phyloP scores from a whole-genome alignment of 1,140 invertebrate species.

The Gyrodactylus bullatarudis region DNA sequence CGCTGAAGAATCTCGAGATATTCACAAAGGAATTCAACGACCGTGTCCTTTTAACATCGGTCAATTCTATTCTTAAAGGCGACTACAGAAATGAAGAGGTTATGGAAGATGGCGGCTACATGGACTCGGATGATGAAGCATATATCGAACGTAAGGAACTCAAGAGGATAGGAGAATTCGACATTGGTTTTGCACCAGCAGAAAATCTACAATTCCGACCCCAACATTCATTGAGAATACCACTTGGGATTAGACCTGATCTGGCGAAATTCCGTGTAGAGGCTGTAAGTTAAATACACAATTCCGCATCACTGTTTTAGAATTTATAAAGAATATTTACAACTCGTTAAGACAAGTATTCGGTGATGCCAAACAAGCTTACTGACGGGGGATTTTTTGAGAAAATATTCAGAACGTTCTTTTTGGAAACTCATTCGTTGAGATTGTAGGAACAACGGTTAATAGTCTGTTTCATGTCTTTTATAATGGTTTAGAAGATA shows the following conservation, averaged over 20 bases:
- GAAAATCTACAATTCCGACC: background rate
- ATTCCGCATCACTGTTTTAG: too few species aligned
- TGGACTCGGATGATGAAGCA: background rate
- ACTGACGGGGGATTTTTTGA: too few species aligned
- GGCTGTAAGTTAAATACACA: background rate
- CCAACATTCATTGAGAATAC: background rate
- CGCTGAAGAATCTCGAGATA: background rate
- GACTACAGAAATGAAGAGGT: background rate
- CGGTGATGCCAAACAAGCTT: too few species aligned
- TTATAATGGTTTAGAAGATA: too few species aligned
- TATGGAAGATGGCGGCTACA: too few species aligned
- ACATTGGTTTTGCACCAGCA: background rate
- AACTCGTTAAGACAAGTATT: too few species aligned
- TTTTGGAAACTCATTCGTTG: too few species aligned
- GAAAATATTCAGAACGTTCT: too few species aligned
- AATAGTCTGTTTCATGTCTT: too few species aligned
- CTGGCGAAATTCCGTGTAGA: background rate
- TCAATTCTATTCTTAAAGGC: background rate
- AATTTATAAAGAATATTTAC: too few species aligned
- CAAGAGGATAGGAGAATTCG: background rate
- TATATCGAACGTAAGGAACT: background rate
- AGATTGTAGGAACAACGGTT: too few species aligned
- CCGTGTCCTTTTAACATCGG: background rate
- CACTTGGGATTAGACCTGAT: background rate
- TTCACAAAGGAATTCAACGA: background rate